A percentile compares a stretch with the other conserved stretches of the same genome.
phyloP scores from a whole-genome alignment of 2,797 vertebrate genomes.

The Megaceryle alcyon region DNA sequence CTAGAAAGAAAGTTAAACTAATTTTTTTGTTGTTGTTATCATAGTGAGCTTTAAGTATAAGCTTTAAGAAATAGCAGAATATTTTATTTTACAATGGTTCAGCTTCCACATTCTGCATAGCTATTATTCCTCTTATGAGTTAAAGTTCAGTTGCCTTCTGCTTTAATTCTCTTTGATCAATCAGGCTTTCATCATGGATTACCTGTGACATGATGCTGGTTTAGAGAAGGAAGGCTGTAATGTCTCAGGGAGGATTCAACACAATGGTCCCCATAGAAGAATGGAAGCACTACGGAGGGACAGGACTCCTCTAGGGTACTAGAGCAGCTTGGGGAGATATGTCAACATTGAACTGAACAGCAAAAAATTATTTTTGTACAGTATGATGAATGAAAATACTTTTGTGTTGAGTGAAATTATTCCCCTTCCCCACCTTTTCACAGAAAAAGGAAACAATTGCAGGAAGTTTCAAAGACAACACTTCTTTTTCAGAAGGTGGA shows the following conservation, averaged over 20 bases:
- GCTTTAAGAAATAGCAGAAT: neutral
- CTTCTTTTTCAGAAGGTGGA: neutral
- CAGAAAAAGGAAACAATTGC: neutral
- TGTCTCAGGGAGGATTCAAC: rapidly evolving
- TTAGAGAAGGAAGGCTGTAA: neutral
- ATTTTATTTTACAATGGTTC: neutral
- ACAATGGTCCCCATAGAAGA: neutral
- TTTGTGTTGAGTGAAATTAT: neutral
- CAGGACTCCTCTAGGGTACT: neutral
- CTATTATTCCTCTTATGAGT: neutral
- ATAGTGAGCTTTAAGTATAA: neutral
- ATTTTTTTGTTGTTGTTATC: neutral
- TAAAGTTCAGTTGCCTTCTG: neutral
- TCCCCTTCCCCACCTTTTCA: neutral
- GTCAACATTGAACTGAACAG: neutral
- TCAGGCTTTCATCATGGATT: neutral
- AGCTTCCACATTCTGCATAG: neutral
- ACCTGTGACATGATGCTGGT: neutral
- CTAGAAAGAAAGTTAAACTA: neutral
- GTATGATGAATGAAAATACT: neutral
- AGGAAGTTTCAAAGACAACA: neutral
- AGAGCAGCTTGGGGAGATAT: neutral
- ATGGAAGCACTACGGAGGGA: neutral
- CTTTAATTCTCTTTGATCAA: neutral
- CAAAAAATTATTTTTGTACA: neutral